Evolutionary conservation across 2,888 invertebrate genomes (phyloP).

Genomic region (Labia minor): DNA sequence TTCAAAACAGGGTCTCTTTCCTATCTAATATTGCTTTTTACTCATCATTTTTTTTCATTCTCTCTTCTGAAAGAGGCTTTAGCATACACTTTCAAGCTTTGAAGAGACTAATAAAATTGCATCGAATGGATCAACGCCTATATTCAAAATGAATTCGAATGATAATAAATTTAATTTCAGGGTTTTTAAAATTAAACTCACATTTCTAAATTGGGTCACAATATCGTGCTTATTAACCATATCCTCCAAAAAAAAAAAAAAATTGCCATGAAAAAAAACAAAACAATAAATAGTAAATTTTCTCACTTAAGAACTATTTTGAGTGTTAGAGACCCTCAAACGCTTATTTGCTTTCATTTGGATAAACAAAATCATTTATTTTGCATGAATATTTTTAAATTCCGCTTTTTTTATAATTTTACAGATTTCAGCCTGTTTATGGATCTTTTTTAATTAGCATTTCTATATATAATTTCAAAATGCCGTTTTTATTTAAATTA

Average conservation of each 20-base stretch:
- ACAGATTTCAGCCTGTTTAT: too few relatives aligned
- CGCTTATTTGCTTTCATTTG: neutral
- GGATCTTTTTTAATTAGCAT: too few relatives aligned
- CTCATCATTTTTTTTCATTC: neutral
- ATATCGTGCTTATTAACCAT: neutral
- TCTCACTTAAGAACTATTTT: neutral
- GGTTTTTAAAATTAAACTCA: too few relatives aligned
- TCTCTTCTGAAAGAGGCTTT: neutral
- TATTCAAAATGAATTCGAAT: too few relatives aligned
- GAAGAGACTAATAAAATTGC: neutral
- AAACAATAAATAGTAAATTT: too few relatives aligned
- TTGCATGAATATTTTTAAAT: neutral
- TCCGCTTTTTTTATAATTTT: too few relatives aligned
- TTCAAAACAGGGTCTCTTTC: neutral
- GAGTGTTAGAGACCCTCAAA: neutral
- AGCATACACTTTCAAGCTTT: neutral
- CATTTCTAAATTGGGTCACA: neutral
- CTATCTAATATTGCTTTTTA: neutral
- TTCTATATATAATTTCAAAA: too few relatives aligned
- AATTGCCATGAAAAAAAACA: too few relatives aligned
- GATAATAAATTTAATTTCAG: too few relatives aligned
- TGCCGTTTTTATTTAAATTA: too few relatives aligned
- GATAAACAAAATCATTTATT: constrained; percentile 3
- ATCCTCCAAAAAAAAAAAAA: too few relatives aligned
- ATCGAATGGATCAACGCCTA: constrained; percentile 3